phyloP scores from a whole-genome alignment of 2,888 invertebrate genomes.

The Eupithecia vulgata region DNA sequence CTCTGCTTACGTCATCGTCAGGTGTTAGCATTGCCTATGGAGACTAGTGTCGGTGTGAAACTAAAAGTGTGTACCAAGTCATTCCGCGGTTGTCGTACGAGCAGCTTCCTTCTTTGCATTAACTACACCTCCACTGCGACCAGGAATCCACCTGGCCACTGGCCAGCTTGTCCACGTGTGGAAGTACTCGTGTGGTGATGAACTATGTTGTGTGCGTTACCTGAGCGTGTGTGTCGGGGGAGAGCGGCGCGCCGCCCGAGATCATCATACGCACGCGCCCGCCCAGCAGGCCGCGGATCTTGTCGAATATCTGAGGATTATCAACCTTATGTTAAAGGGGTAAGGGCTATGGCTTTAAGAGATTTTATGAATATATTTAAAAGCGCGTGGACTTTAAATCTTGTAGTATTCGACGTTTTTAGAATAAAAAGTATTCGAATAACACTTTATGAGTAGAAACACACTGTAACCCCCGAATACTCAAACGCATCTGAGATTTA shows the following conservation, averaged over 20 bases:
- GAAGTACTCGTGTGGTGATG: not conserved
- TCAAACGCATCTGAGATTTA: too few species aligned
- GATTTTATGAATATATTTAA: too few species aligned
- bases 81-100: too few species aligned
- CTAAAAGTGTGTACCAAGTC: too few species aligned
- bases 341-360: not conserved
- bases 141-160: too few species aligned
- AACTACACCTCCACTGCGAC: too few species aligned
- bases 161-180: too few species aligned
- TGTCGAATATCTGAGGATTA: conserved; percentile 67
- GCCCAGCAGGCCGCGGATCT: conserved; percentile 90
- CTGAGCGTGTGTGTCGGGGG: conserved; percentile 97
- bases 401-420: not conserved
- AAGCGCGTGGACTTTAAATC: not conserved
- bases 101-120: too few species aligned
- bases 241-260: conserved; percentile 97
- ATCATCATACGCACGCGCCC: conserved; percentile 95
- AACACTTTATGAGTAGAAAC: not conserved
- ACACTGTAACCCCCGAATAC: not conserved
- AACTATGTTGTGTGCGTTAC: conserved; percentile 39
- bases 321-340: not conserved
- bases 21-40: too few species aligned
- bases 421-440: not conserved
- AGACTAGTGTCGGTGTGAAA: too few species aligned
- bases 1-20: too few species aligned